Evolutionary conservation across 2,113 vertebrate genomes (phyloP).

Genomic region (Apistogramma diplotaenia): DNA sequence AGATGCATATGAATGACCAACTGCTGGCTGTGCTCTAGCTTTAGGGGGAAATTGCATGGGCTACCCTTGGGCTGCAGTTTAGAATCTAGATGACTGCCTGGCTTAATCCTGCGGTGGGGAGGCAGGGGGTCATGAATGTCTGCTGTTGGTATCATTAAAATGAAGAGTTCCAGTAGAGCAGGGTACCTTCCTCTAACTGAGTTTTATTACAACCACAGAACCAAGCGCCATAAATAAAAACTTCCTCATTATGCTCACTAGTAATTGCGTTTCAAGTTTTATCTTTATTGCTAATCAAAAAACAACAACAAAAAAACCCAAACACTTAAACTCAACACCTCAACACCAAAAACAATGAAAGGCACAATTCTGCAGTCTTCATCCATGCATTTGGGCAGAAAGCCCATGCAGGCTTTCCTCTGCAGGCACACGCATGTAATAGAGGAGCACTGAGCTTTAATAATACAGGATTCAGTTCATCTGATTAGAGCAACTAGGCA

Average conservation of each 20-base stretch:
- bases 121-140: slow-evolving; percentile 67
- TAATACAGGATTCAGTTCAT: slow-evolving; percentile 59
- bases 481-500: slow-evolving; percentile 59
- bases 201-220: not conserved
- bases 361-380: slow-evolving; percentile 42
- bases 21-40: slow-evolving; percentile 69
- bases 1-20: slow-evolving; percentile 80
- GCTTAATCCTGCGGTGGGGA: slow-evolving; percentile 58
- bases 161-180: slow-evolving; percentile 49
- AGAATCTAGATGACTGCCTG: slow-evolving; percentile 67
- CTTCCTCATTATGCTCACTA: not conserved
- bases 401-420: slow-evolving; percentile 65
- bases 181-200: not conserved
- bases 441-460: slow-evolving; percentile 42
- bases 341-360: slow-evolving; percentile 16
- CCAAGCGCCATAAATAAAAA: not conserved
- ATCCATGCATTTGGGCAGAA: slow-evolving; percentile 70
- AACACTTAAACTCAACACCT: slow-evolving; percentile 1
- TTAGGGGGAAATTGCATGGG: slow-evolving; percentile 69
- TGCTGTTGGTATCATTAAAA: slow-evolving; percentile 63
- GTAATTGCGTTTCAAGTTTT: not conserved
- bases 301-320: not conserved
- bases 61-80: slow-evolving; percentile 72
- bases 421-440: slow-evolving; percentile 57
- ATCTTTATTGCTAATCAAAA: not conserved